phyloP scores from a whole-genome alignment of 2,888 invertebrate genomes.

The Eurois occulta region DNA sequence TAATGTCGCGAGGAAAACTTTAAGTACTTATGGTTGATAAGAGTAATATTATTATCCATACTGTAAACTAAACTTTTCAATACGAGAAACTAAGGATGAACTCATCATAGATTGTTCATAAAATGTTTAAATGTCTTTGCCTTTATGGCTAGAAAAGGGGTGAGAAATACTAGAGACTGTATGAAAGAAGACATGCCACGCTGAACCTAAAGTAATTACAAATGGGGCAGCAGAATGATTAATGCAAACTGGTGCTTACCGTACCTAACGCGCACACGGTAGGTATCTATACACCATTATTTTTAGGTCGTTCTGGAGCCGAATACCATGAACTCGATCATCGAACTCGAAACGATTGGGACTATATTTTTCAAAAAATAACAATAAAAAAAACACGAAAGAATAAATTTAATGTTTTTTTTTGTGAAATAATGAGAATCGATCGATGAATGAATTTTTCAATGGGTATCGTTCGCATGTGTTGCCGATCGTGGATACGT shows the following conservation, averaged over 20 bases:
- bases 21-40: background rate
- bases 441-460: no score
- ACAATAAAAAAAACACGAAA: no score
- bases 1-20: background rate
- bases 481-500: no score
- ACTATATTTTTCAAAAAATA: no score
- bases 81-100: background rate
- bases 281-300: no score
- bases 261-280: no score
- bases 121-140: background rate
- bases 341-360: no score
- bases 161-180: background rate
- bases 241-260: background rate
- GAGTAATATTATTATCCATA: background rate
- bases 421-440: no score
- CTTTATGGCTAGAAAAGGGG: background rate
- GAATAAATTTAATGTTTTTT: no score
- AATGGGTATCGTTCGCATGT: no score
- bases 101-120: background rate
- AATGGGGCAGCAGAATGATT: background rate
- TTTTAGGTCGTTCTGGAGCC: no score
- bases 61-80: background rate
- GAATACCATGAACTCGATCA: no score
- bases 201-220: background rate
- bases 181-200: background rate